Conservation (phyloP, 2,113 vertebrate species). For the Verasper variegatus region DNA sequence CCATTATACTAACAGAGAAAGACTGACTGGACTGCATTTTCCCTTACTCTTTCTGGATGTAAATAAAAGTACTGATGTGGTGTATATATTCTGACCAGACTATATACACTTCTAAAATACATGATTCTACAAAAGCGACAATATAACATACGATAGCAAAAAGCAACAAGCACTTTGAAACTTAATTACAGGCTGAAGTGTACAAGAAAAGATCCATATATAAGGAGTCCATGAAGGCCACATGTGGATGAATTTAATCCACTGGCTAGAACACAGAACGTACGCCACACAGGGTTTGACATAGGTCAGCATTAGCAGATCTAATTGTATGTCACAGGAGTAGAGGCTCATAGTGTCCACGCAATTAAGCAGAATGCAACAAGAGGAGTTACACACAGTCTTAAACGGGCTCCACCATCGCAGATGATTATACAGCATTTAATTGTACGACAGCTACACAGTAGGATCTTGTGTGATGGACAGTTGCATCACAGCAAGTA, state of each 20-base stretch:
- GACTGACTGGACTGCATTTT: not conserved
- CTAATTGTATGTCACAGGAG: constrained; percentile 54
- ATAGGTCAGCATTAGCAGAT: constrained; percentile 12
- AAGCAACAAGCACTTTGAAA: not conserved
- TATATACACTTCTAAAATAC: too few species aligned
- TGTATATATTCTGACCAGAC: too few species aligned
- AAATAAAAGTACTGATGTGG: too few species aligned
- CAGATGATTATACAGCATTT: constrained; percentile 53
- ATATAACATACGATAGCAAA: too few species aligned
- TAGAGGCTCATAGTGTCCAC: constrained; percentile 24
- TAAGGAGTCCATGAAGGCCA: not conserved
- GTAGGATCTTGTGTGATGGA: constrained; percentile 2
- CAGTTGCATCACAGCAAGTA: constrained; percentile 11
- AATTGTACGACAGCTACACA: constrained; percentile 29
- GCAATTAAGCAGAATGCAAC: constrained; percentile 46
- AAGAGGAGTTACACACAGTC: constrained; percentile 10
- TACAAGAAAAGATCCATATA: not conserved
- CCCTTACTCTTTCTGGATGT: too few species aligned
- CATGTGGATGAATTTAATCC: not conserved
- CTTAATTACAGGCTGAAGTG: not conserved
- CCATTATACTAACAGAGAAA: not conserved
- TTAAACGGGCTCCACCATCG: constrained; percentile 32
- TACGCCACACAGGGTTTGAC: constrained; percentile 1
- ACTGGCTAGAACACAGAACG: not conserved
- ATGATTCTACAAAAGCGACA: too few species aligned